phyloP scores from a whole-genome alignment of 2,888 invertebrate genomes.

The Uloborus plumipes region DNA sequence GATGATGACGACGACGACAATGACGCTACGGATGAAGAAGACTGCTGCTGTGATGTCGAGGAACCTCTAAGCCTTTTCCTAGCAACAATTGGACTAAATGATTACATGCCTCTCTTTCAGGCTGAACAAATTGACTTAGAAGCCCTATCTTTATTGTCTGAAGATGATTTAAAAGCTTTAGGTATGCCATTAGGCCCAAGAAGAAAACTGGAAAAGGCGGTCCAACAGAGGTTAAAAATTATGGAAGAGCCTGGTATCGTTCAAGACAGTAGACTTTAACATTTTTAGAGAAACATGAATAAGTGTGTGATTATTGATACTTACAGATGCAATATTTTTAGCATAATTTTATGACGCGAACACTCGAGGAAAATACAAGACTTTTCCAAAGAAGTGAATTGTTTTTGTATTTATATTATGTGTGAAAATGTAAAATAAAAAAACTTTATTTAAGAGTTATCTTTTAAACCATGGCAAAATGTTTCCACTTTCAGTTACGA shows the following conservation, averaged over 20 bases:
- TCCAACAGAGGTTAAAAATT: slow-evolving; percentile 84
- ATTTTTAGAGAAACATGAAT: not conserved
- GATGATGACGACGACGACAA: slow-evolving; percentile 65
- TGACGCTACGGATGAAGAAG: slow-evolving; percentile 75
- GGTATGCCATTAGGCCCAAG: slow-evolving; percentile 90
- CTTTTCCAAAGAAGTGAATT: too few relatives aligned
- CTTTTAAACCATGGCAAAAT: too few relatives aligned
- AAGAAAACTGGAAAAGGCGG: slow-evolving; percentile 87
- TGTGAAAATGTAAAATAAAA: too few relatives aligned
- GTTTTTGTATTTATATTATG: too few relatives aligned
- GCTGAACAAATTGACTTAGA: slow-evolving; percentile 92
- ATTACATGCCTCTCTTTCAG: slow-evolving; percentile 81
- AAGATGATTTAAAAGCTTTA: slow-evolving; percentile 86
- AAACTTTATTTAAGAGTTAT: too few relatives aligned
- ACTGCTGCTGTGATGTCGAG: slow-evolving; percentile 70
- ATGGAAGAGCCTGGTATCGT: slow-evolving; percentile 77
- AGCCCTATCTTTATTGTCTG: slow-evolving; percentile 87
- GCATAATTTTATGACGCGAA: too few relatives aligned
- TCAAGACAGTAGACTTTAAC: slow-evolving; percentile 75
- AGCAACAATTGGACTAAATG: slow-evolving; percentile 84
- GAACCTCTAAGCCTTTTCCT: slow-evolving; percentile 85
- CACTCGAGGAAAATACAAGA: too few relatives aligned
- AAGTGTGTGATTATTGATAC: too few relatives aligned
- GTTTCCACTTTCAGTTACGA: too few relatives aligned
- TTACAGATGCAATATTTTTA: too few relatives aligned